Conservation (phyloP, 2,797 vertebrate genomes). For the Lepus townsendii region DNA sequence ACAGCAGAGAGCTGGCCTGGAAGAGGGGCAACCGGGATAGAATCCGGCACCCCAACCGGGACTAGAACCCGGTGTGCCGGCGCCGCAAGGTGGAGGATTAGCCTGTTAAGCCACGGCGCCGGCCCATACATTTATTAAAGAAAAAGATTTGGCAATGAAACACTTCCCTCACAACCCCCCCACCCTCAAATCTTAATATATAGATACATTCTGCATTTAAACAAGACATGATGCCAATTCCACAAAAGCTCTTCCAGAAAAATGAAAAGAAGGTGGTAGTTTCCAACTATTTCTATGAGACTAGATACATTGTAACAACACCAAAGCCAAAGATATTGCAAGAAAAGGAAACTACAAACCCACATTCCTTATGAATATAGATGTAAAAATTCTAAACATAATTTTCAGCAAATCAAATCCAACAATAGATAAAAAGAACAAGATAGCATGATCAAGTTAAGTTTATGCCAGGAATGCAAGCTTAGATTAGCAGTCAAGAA, state of each 20-base stretch:
- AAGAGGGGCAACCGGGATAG: too few species aligned
- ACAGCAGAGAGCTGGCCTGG: too few species aligned
- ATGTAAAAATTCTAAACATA: conserved; percentile 55
- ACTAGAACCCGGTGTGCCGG: too few species aligned
- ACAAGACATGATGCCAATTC: background rate
- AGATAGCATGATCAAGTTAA: background rate
- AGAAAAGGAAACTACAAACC: conserved; percentile 5
- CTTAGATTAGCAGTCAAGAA: conserved; percentile 4
- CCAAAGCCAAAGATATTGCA: background rate
- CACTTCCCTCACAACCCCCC: background rate
- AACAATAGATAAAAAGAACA: conserved; percentile 24
- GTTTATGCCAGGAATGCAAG: background rate
- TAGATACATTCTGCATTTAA: background rate
- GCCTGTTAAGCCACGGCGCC: too few species aligned
- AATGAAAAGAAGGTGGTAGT: background rate
- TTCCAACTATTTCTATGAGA: background rate
- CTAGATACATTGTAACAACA: conserved; percentile 22
- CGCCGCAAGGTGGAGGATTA: too few species aligned
- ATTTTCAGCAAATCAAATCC: conserved; percentile 13
- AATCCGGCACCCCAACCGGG: too few species aligned
- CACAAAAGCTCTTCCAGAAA: conserved; percentile 42
- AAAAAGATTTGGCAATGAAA: conserved; percentile 41
- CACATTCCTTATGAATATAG: background rate
- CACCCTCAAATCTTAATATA: background rate
- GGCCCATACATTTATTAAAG: background rate